Evolutionary conservation across 2,888 invertebrate species (phyloP), one percentile per base, ranked within the genome.

Genomic region (Protonemura montana): DNA sequence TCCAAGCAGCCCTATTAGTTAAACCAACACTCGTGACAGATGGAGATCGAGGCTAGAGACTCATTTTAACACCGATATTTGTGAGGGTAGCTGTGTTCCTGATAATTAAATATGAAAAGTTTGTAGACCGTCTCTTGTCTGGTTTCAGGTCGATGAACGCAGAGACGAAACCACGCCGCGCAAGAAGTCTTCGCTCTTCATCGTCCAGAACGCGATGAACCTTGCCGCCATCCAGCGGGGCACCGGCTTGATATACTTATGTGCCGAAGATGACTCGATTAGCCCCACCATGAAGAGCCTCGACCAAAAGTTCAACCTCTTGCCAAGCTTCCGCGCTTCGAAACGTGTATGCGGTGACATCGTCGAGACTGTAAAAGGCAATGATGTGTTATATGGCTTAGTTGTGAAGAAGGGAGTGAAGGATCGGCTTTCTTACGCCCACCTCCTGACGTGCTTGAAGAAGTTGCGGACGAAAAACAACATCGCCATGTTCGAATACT

Each of bases 211-310:
- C 1, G 27, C 27, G 0, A 76, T 59, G 84, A 13, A 28, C 0
- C 76, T 84, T 0, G 59, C 13, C 16, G 84, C 59, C 84, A 84
- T 84, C 84, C 76, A 59, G 26, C 2, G 25, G 2, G 76, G 29
- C 25, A 84, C 84, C 5, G 84, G 84, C 7, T 27, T 84, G 59
- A 0, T 84, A 0, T 84, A 59, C 76, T 27, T 84, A 13, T 84
- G 84, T 29, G n/a, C 84, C 26, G 84, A 84, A 27, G 84, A 84
- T 10, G 27, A 0, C 2, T 13, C 27, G 26, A 5, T 16, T 16
- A 25, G 27, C 7, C 21, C 26, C 29, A 28, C 76, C 76, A 26
- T 76, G 76, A 1, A 0, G 1, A 76, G 28, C 5, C 27, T 84
- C 1, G 84, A 59, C 27, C 1, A 21, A 27, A 59, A 76, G 27